Conservation (phyloP, 2,888 invertebrate genomes). For the Xestia xanthographa region DNA sequence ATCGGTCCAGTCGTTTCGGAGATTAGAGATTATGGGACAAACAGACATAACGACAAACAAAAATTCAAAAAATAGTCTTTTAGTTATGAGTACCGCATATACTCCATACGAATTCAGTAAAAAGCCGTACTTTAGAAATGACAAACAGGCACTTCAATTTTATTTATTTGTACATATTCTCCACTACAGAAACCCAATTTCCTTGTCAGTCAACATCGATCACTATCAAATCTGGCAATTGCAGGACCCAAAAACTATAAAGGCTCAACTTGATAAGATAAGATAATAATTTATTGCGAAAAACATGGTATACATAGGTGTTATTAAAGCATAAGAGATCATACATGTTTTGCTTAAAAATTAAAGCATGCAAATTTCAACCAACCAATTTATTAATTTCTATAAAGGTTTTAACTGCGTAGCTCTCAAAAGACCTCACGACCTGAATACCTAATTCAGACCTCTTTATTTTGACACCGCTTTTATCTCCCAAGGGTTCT, state of each 20-base stretch:
- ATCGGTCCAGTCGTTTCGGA: no score
- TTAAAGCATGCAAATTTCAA: no score
- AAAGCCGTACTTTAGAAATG: not conserved
- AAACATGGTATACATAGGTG: no score
- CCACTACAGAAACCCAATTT: not conserved
- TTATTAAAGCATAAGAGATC: no score
- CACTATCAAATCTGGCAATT: slow-evolving; percentile 23
- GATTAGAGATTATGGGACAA: no score
- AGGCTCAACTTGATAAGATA: not conserved
- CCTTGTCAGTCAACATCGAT: not conserved
- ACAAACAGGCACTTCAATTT: no score
- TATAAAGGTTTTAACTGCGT: not conserved
- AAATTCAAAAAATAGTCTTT: no score
- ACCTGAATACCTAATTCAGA: not conserved
- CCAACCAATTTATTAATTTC: no score
- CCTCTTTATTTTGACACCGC: not conserved
- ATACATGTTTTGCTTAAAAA: no score
- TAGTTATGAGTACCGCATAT: no score
- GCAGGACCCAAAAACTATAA: not conserved
- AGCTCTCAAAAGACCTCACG: not conserved
- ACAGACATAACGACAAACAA: no score
- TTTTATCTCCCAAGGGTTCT: not conserved
- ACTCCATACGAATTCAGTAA: not conserved
- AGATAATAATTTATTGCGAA: no score
- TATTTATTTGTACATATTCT: slow-evolving; percentile 6